phyloP scores from a whole-genome alignment of 2,113 vertebrate genomes.

The Sarotherodon lohbergeri region DNA sequence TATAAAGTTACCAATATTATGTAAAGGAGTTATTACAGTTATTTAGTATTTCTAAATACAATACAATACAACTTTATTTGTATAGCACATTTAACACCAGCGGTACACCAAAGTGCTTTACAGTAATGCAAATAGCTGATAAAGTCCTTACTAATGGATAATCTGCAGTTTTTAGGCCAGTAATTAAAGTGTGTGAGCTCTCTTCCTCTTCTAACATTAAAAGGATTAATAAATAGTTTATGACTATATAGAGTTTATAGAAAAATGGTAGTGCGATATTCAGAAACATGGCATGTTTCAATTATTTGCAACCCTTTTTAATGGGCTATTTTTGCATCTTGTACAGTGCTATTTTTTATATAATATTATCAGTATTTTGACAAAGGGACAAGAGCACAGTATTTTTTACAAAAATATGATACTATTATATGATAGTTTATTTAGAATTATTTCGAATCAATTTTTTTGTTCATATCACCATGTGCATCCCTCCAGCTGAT shows the following conservation, averaged over 20 bases:
- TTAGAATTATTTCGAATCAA: background rate
- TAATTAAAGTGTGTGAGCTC: background rate
- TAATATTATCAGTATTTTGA: background rate
- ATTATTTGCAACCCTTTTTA: background rate
- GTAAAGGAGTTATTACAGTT: background rate
- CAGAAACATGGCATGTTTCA: background rate
- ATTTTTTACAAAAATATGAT: background rate
- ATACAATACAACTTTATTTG: too few relatives aligned
- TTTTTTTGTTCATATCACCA: background rate
- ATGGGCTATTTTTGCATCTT: background rate
- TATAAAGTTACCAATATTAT: background rate
- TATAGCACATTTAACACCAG: too few relatives aligned
- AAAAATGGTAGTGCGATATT: background rate
- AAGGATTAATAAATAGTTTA: background rate
- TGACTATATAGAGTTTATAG: background rate
- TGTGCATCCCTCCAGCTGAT: background rate
- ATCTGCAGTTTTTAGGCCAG: background rate
- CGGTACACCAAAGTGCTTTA: too few relatives aligned
- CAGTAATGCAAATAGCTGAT: background rate
- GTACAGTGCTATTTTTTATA: background rate
- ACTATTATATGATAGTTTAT: background rate
- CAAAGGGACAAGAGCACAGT: too few relatives aligned
- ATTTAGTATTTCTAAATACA: background rate
- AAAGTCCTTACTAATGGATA: background rate
- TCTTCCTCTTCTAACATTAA: background rate